Percentiles rank a stretch among this genome's conserved stretches.
These are phyloP conservation scores for Tiliacea aurago DNA, from an alignment of 2,888 invertebrate species.

Conservation along the genomic window DNA sequence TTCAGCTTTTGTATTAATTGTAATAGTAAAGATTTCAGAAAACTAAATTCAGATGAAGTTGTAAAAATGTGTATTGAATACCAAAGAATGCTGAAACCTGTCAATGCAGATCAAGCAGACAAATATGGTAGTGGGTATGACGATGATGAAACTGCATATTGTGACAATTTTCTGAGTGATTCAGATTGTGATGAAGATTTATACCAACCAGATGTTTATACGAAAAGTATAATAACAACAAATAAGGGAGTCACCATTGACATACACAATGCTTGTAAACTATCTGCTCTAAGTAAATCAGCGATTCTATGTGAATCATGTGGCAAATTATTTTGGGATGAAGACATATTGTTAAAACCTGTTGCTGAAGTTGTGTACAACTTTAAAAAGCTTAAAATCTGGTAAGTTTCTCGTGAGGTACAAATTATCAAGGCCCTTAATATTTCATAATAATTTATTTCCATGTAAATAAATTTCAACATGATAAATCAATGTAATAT, in stretches of 20 bases:
- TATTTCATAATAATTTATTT: constrained; percentile 62
- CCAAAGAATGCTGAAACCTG: constrained; percentile 58
- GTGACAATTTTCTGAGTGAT: constrained; percentile 84
- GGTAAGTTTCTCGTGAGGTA: constrained; percentile 62
- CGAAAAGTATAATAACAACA: constrained; percentile 82
- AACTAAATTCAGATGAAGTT: constrained; percentile 76
- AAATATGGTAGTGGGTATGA: constrained; percentile 65
- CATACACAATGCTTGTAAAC: constrained; percentile 86
- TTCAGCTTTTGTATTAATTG: constrained; percentile 94
- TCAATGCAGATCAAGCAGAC: constrained; percentile 44
- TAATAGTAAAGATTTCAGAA: constrained; percentile 80
- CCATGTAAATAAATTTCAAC: constrained; percentile 41
- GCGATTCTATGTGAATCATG: constrained; percentile 93
- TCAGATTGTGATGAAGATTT: constrained; percentile 83
- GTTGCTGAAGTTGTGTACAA: constrained; percentile 73
- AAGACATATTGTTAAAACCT: constrained; percentile 77
- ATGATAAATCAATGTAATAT: constrained; percentile 20
- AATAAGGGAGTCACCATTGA: constrained; percentile 90
- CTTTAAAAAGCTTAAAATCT: constrained; percentile 69
- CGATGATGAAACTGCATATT: constrained; percentile 76
- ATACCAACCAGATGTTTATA: constrained; percentile 69
- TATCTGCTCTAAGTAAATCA: constrained; percentile 85
- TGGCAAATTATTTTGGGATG: constrained; percentile 94
- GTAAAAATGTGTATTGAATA: constrained; percentile 76
- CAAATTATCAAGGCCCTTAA: constrained; percentile 41